Evolutionary conservation across 2,113 vertebrate genomes (phyloP), one percentile per base, ranked within the genome.

Genomic region (Pteropus alecto): DNA sequence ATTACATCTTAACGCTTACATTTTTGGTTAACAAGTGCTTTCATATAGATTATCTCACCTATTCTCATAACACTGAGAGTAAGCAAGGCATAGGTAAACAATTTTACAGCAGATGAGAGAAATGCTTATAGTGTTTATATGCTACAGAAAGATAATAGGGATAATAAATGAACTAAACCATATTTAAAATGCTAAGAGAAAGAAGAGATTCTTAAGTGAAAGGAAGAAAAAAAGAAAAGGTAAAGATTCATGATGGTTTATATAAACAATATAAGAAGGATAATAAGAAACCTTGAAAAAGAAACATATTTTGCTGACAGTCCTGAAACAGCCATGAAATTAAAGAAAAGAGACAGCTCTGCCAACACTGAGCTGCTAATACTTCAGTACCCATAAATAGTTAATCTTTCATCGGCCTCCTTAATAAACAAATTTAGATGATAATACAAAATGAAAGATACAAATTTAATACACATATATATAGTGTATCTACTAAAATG

Each of bases 381-480:
- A 79, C 14, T 87, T 85, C 58, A n/a, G 19, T 26, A 77, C 16
- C 13, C 86, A 96, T 96, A 91, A 78, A 93, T 4, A 71, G 41
- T 58, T 82, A 90, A 83, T 8, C 58, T 43, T 67, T 10, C 61
- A 92, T 79, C 43, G 81, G 74, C 11, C 46, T 93, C 60, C 63
- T 88, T 86, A 89, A 46, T 46, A 46, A 87, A 96, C 54, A 93
- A 90, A 76, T 41, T 79, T n/a, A 82, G 61, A 78, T 68, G 43
- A 78, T 61, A 93, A 83, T 56, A 18, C 16, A 93, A 94, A 91
- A 79, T 94, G 9, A 96, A 96, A 89, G 73, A 88, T 38, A 88
- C 95, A 90, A 87, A 86, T 65, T 51, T 51, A 86, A 90, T 21
- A 76, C 4, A 74, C 0, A 83, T 3, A 82, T 14, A 90, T 12